These are phyloP conservation scores for Pocillopora verrucosa DNA, from an alignment of 64 coral and sea anemone species.

Conservation along the genomic window DNA sequence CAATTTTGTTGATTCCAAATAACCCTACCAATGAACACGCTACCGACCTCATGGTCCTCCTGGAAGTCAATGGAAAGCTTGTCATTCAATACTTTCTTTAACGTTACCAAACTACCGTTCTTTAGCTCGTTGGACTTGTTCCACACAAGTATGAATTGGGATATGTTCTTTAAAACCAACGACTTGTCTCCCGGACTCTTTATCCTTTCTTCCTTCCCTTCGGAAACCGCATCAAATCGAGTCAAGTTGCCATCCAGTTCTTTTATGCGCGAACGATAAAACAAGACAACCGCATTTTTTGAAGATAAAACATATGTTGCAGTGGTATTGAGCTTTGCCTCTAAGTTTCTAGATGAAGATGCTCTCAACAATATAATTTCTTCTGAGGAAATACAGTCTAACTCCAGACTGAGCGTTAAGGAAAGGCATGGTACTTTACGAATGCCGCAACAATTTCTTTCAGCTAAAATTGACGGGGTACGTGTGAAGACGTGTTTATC, in stretches of 20 bases:
- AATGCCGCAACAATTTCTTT: conserved; percentile 35
- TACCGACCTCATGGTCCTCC: background rate
- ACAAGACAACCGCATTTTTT: background rate
- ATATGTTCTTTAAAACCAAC: conserved; percentile 7
- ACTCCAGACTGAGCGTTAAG: background rate
- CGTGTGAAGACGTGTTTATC: too few species aligned
- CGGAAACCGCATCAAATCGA: background rate
- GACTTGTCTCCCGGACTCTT: background rate
- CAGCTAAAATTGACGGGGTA: too few species aligned
- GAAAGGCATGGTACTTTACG: conserved; percentile 24
- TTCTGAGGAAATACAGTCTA: conserved; percentile 16
- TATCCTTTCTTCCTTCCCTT: background rate
- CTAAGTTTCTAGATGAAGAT: conserved; percentile 24
- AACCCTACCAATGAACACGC: background rate
- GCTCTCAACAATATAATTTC: background rate
- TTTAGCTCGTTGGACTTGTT: conserved; percentile 1
- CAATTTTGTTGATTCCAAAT: background rate
- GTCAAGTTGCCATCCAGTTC: background rate
- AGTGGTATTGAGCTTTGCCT: background rate
- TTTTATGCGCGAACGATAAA: background rate
- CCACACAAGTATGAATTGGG: conserved; percentile 16
- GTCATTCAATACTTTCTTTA: background rate
- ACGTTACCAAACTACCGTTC: conserved; percentile 13
- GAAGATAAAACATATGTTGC: conserved; percentile 18
- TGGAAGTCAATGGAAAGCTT: background rate